These are phyloP conservation scores for Coelopa pilipes DNA, from an alignment of 2,888 invertebrate species.

Conservation along the genomic window DNA sequence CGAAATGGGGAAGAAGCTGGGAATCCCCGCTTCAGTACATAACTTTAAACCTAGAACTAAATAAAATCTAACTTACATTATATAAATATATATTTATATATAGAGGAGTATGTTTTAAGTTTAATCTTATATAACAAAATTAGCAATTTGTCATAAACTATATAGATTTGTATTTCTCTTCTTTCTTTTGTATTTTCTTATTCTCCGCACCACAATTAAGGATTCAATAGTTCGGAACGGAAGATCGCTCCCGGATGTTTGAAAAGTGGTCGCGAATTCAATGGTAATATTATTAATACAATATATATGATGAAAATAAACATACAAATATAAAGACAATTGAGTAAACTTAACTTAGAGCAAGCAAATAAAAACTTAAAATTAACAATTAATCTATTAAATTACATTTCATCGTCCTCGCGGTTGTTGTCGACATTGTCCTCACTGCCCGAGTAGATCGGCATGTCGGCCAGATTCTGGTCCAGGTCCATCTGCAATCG, in stretches of 20 bases:
- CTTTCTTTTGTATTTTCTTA: too few species aligned
- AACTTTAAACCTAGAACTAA: background rate
- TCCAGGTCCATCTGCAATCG: background rate
- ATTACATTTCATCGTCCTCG: conserved; percentile 25
- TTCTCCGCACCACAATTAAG: too few species aligned
- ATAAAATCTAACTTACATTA: background rate
- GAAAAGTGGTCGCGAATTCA: background rate
- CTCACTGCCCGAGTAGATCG: conserved; percentile 44
- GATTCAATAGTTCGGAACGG: too few species aligned
- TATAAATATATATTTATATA: conserved; percentile 1
- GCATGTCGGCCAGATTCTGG: conserved; percentile 28
- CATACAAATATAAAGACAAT: background rate
- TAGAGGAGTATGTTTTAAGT: background rate
- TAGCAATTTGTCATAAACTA: too few species aligned
- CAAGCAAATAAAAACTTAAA: conserved; percentile 23
- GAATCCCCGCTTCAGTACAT: background rate
- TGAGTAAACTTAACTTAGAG: conserved; percentile 11
- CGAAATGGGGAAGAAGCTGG: background rate
- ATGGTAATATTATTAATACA: background rate
- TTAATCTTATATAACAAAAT: too few species aligned
- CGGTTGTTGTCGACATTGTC: conserved; percentile 4
- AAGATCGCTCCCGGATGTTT: too few species aligned
- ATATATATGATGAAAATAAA: background rate
- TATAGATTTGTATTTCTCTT: too few species aligned
- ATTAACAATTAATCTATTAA: conserved; percentile 21